Evolutionary conservation across 64 coral and sea anemone species (phyloP), one percentile per base, ranked within the genome.

Genomic region (Montipora foliosa): DNA sequence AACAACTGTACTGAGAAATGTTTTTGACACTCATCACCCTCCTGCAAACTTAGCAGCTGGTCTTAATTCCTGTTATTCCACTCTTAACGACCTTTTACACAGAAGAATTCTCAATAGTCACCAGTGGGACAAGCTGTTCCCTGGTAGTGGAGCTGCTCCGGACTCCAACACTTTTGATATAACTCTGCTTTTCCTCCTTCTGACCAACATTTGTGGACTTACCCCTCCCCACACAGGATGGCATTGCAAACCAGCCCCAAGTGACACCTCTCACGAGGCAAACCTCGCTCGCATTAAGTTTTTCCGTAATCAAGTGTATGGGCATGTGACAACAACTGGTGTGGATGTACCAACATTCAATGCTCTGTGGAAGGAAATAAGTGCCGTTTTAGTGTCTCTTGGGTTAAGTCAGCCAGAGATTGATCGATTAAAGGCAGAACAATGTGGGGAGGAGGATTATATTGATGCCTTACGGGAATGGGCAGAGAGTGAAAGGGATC

Each of bases 61-160:
- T 90, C 77, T 90, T 8, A 78, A 8, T 64, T 3, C 60, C 0
- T 64, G 8, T 11, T 64, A 64, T 64, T 64, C 8, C 4, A 80
- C 12, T 2, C 78, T 80, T 17, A 10, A 57, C 49, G 11, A n/a
- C 53, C 78, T 57, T 47, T 21, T 57, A 2, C 12, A 15, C 9
- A 24, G 61, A 60, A 25, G 75, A 21, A 47, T 78, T 61, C 10
- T 89, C 3, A 77, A 47, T 61, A 4, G 0, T 11, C 24, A 15
- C n/a, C 87, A 89, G n/a, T 79, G 87, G 87, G 8, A 79, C 3
- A 53, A 79, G 5, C 50, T 89, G 74, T 89, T 64, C 22, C 87
- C 87, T n/a, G 21, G 74, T 10, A 15, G 51, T 7, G 75, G 87
- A 8, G 13, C 4, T 3, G 8, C 60, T 64, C 60, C 60, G 13